Evolutionary conservation across 2,113 vertebrate genomes (phyloP), one percentile per base, ranked within the genome.

Genomic region (Trichomycterus rosablanca): DNA sequence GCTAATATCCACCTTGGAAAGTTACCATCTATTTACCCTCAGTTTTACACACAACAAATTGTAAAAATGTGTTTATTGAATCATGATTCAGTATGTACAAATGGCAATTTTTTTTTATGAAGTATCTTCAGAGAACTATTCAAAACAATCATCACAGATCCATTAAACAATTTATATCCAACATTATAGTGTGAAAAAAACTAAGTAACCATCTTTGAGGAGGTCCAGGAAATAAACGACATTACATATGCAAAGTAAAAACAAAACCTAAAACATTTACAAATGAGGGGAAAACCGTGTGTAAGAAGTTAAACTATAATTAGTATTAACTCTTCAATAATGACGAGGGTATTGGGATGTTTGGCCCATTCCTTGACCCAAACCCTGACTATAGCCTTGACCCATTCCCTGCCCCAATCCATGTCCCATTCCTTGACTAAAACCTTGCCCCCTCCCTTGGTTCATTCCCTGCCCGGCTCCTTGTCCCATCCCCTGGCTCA

Each of bases 341-440:
- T 93, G 95, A 52, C 89, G 90, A 57, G 93, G 88, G 57, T 93
- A 98, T 65, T 93, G 89, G 52, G 88, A 88, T 81, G 95, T 78
- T 1, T 70, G 50, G 1, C 26, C 3, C 1, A 86, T 78, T 63
- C 72, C 76, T 49, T 81, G 63, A 2, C 76, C 78, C 0, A 75
- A 72, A 65, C 72, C 75, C 66, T 88, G 79, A 12, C 81, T 76
- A 0, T 84, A 78, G 66, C 97, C 79, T 1, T 70, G 49, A 1
- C 24, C 5, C 1, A 86, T 79, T 63, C 72, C 76, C 0, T 67
- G 44, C 2, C 43, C 3, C 0, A 85, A 79, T 63, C 81, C 80
- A 45, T 81, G 63, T 3, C 76, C 78, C 0, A 74, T 73, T 67
- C 72, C 77, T 66, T 87, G 80, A 14, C 81, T 78, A 0, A 84